These are phyloP conservation scores for Entosphenus tridentatus DNA, from an alignment of 2,113 vertebrate species.

Conservation along the genomic window DNA sequence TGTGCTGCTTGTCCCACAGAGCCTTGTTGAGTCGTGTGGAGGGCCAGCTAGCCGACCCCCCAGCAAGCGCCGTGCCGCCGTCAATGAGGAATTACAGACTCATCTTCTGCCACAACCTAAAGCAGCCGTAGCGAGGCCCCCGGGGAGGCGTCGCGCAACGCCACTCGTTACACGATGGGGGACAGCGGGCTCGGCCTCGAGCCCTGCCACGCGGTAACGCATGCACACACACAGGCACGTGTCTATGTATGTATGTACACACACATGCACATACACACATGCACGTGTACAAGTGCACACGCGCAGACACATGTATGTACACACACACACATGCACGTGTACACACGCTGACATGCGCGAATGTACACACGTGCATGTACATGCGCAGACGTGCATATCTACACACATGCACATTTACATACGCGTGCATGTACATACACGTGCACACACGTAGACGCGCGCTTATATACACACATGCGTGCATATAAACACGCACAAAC, in stretches of 20 bases:
- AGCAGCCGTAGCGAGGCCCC: constrained; percentile 64
- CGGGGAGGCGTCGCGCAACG: not conserved
- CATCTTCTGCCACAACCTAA: constrained; percentile 99
- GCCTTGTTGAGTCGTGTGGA: no score
- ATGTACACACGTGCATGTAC: no score
- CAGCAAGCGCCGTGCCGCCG: not conserved
- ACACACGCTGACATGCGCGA: no score
- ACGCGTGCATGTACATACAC: not conserved
- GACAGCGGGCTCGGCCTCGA: constrained; percentile 2
- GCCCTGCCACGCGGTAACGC: not conserved
- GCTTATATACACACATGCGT: no score
- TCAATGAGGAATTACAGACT: constrained; percentile 99
- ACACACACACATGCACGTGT: not conserved
- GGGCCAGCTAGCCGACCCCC: no score
- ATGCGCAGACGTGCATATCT: not conserved
- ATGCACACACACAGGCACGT: not conserved
- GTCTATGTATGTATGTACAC: not conserved
- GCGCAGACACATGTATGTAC: no score
- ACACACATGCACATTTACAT: not conserved
- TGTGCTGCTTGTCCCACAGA: no score
- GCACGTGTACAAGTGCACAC: no score
- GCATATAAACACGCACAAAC: no score
- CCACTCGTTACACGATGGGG: not conserved
- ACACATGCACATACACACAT: not conserved
- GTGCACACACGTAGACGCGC: no score